Conservation (phyloP, 2,797 vertebrate species). For the Sebastes kiyomatsui region DNA sequence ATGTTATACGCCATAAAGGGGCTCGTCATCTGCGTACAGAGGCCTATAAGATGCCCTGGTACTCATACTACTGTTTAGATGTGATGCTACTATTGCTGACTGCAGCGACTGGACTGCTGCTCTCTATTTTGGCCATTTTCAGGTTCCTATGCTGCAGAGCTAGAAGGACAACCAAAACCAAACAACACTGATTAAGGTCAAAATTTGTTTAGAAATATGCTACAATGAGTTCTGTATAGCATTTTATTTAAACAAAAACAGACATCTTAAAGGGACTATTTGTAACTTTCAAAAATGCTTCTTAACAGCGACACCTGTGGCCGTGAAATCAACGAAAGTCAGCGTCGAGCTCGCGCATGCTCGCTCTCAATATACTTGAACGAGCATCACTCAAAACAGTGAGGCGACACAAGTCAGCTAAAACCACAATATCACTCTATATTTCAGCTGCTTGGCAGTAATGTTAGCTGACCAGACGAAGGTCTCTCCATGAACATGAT, state of each 20-base stretch:
- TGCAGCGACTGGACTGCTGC: not conserved
- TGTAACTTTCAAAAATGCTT: no score
- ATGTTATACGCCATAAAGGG: slow-evolving; percentile 79
- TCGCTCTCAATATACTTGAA: no score
- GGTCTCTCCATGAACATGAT: no score
- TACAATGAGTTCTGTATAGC: not conserved
- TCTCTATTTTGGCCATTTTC: slow-evolving; percentile 20
- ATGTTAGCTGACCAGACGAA: no score
- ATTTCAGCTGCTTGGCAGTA: no score
- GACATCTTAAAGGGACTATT: not conserved
- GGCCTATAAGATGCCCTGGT: slow-evolving; percentile 79
- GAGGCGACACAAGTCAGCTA: no score
- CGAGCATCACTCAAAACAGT: no score
- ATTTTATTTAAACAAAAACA: not conserved
- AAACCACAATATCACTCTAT: no score
- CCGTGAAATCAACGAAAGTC: no score
- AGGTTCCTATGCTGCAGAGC: slow-evolving; percentile 55
- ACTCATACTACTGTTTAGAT: slow-evolving; percentile 73
- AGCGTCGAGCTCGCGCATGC: no score
- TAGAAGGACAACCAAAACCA: slow-evolving; percentile 55
- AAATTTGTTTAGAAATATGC: not conserved
- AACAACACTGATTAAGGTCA: slow-evolving; percentile 45
- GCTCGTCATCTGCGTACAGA: slow-evolving; percentile 73
- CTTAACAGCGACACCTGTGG: no score
- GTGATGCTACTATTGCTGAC: slow-evolving; percentile 56